Conservation (phyloP, 2,113 vertebrate genomes). For the Glaucomys volans region DNA sequence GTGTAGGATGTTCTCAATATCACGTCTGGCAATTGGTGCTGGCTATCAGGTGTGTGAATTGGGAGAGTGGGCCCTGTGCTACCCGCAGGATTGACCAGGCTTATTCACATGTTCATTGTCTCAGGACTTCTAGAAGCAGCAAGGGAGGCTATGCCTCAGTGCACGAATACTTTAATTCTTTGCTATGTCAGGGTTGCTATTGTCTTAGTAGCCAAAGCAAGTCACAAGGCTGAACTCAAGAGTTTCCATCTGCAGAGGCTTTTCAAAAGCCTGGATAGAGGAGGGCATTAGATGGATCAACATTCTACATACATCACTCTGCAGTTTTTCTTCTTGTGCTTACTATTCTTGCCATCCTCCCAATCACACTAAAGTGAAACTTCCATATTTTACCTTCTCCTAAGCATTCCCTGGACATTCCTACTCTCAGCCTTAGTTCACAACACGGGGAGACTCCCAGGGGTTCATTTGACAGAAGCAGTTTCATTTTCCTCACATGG, state of each 20-base stretch:
- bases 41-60: not conserved
- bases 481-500: not conserved
- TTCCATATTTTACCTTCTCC: not conserved
- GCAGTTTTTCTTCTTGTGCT: not conserved
- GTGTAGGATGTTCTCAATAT: not conserved
- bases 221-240: not conserved
- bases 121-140: not conserved
- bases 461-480: not conserved
- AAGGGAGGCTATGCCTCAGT: not conserved
- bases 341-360: not conserved
- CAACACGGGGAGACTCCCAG: not conserved
- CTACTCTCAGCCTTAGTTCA: not conserved
- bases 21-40: not conserved
- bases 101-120: not conserved
- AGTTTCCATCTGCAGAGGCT: not conserved
- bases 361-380: not conserved
- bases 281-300: not conserved
- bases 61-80: not conserved
- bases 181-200: not conserved
- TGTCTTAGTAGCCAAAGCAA: not conserved
- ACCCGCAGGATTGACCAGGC: no score
- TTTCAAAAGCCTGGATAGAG: not conserved
- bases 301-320: not conserved
- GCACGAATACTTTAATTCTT: not conserved
- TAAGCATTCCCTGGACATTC: not conserved